Conservation (phyloP, 2,113 vertebrate genomes). For the Formicarius rufipectus region DNA sequence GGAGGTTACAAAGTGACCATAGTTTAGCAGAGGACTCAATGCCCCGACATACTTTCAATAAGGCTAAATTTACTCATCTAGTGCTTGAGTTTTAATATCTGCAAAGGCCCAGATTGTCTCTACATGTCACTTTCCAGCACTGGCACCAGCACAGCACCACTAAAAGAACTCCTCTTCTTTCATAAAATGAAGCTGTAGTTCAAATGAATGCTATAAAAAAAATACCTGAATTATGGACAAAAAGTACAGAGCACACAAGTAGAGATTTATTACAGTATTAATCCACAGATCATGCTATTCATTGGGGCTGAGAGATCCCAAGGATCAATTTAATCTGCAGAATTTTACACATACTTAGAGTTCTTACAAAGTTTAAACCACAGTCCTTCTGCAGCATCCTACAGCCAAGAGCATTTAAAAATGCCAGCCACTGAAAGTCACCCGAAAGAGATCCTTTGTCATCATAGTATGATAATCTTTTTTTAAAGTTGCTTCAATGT, state of each 20-base stretch:
- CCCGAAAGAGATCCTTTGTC: neutral
- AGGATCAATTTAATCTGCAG: conserved; percentile 31
- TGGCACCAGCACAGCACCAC: neutral
- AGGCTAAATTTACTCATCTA: neutral
- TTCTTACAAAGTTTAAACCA: neutral
- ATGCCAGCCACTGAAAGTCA: neutral
- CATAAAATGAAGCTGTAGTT: neutral
- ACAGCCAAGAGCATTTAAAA: neutral
- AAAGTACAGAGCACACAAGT: neutral
- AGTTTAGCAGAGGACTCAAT: neutral
- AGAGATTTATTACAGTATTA: conserved; percentile 8
- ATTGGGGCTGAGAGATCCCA: neutral
- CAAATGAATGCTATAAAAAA: neutral
- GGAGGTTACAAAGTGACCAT: neutral
- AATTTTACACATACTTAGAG: conserved; percentile 32
- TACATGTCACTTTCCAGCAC: neutral
- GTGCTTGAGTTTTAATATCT: neutral
- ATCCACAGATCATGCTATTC: neutral
- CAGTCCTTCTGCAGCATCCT: neutral
- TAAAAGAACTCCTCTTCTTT: neutral
- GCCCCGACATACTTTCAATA: neutral
- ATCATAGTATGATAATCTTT: neutral
- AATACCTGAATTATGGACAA: neutral
- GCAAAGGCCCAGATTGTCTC: neutral
- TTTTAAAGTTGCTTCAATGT: neutral